phyloP scores from a whole-genome alignment of 1,140 invertebrate species.

The Drosophila novamexicana region DNA sequence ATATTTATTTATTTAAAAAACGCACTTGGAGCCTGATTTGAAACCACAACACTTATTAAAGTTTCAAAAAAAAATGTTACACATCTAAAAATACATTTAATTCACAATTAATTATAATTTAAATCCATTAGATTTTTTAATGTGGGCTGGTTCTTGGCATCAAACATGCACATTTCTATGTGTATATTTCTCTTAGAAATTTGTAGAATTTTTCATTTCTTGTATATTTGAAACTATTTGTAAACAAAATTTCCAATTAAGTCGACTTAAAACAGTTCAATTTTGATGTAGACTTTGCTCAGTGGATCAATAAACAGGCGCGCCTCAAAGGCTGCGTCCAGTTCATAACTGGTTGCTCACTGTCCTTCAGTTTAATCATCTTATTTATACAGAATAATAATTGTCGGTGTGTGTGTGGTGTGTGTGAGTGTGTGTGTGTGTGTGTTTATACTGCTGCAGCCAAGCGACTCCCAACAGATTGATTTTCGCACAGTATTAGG shows the following conservation, averaged over 20 bases:
- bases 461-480: conserved; percentile 13
- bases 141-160: conserved; percentile 67
- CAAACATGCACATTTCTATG: conserved; percentile 27
- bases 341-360: conserved; percentile 4
- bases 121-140: conserved; percentile 61
- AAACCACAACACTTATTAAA: conserved; percentile 75
- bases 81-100: conserved; percentile 76
- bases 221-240: background rate
- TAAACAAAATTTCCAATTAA: background rate
- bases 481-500: conserved; percentile 59
- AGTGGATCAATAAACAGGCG: conserved; percentile 2
- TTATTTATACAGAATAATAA: conserved; percentile 8
- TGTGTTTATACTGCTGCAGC: conserved; percentile 10
- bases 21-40: conserved; percentile 64
- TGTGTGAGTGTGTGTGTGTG: conserved; percentile 8
- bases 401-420: conserved; percentile 7
- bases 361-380: conserved; percentile 10
- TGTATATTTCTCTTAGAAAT: conserved; percentile 40
- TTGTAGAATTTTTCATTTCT: background rate
- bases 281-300: conserved; percentile 11
- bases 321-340: background rate
- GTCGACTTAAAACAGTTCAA: conserved; percentile 47
- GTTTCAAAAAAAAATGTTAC: conserved; percentile 57
- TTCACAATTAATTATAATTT: conserved; percentile 59
- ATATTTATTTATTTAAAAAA: conserved; percentile 30